These are phyloP conservation scores for Neomicropteryx cornuta DNA, from an alignment of 1,140 invertebrate genomes.

Conservation along the genomic window DNA sequence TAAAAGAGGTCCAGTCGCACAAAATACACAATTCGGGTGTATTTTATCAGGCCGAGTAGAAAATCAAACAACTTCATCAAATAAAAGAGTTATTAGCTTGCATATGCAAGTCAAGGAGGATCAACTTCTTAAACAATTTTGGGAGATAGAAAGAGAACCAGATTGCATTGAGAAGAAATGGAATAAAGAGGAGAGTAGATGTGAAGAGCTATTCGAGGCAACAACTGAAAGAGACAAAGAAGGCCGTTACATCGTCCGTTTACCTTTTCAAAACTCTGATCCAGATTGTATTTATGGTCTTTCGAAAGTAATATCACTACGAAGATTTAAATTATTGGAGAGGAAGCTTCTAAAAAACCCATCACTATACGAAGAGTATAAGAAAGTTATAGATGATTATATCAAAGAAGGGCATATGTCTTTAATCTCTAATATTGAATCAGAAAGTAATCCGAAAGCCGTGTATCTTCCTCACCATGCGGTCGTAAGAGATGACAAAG, in stretches of 20 bases:
- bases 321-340: conserved; percentile 15
- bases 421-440: conserved; percentile 4
- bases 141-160: conserved; percentile 18
- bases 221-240: conserved; percentile 14
- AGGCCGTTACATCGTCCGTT: conserved; percentile 14
- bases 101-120: conserved; percentile 13
- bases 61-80: conserved; percentile 2
- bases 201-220: conserved; percentile 13
- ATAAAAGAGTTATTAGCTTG: conserved; percentile 7
- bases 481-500: conserved; percentile 10
- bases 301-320: conserved; percentile 11
- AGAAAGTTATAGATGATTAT: conserved; percentile 14
- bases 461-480: conserved; percentile 14
- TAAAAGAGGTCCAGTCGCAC: conserved; percentile 4
- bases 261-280: conserved; percentile 14
- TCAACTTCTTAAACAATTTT: conserved; percentile 14
- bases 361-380: conserved; percentile 11
- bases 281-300: conserved; percentile 13
- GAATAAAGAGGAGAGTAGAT: conserved; percentile 11
- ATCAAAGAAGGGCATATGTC: conserved; percentile 13
- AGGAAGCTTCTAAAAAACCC: conserved; percentile 13
- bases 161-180: conserved; percentile 10
- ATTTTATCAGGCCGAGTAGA: conserved; percentile 14
- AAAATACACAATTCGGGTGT: conserved; percentile 13
- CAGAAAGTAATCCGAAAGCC: conserved; percentile 8